Conservation (phyloP, 2,113 vertebrate genomes). For the Pampusana beccarii region DNA sequence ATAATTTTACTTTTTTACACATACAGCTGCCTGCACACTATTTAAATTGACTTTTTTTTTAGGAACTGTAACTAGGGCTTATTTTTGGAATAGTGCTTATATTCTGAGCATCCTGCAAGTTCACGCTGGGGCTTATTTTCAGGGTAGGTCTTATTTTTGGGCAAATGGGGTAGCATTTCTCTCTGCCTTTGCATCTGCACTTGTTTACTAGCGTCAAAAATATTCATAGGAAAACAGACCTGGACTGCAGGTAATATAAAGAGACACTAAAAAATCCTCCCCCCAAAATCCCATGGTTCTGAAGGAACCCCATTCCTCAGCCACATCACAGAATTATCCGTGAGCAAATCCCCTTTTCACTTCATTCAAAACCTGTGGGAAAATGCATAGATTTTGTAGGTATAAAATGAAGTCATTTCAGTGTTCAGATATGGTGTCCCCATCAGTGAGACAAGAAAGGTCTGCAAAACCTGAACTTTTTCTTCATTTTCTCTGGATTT, state of each 20-base stretch:
- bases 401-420: not conserved
- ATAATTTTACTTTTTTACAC: no score
- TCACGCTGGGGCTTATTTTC: no score
- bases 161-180: not conserved
- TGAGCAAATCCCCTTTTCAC: not conserved
- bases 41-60: no score
- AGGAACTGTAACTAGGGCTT: no score
- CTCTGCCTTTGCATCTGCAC: not conserved
- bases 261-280: not conserved
- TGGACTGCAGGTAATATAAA: not conserved
- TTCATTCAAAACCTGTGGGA: not conserved
- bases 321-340: not conserved
- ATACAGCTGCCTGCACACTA: no score
- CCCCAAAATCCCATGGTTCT: accelerated
- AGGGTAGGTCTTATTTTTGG: no score
- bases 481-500: not conserved
- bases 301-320: not conserved
- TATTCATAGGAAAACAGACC: not conserved
- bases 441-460: not conserved
- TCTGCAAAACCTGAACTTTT: not conserved
- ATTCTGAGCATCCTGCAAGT: no score
- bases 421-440: not conserved
- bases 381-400: not conserved
- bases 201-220: not conserved
- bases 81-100: no score